Percentiles rank a stretch among this genome's conserved stretches.
Conservation (phyloP, 2,888 invertebrate species). For the Perithous albicinctus region DNA sequence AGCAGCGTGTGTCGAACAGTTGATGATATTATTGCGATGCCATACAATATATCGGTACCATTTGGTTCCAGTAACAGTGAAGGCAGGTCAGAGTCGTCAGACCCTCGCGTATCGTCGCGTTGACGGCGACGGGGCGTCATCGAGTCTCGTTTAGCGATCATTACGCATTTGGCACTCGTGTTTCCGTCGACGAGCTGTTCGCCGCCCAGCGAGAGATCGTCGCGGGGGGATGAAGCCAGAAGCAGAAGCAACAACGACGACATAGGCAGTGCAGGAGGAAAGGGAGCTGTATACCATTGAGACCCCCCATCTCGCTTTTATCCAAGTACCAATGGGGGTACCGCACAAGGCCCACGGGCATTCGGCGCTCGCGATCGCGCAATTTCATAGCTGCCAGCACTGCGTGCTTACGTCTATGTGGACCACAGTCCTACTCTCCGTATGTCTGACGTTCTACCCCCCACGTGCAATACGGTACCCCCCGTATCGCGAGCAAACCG, state of each 20-base stretch:
- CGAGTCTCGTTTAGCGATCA: conserved; percentile 78
- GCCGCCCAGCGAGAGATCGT: conserved; percentile 74
- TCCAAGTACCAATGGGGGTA: conserved; percentile 79
- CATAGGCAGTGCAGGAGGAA: conserved; percentile 41
- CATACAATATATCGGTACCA: background rate
- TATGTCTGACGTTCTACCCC: conserved; percentile 80
- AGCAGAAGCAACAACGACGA: conserved; percentile 26
- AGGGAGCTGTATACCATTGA: conserved; percentile 50
- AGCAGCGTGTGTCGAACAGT: background rate
- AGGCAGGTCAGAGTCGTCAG: conserved; percentile 13
- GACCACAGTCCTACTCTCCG: conserved; percentile 75
- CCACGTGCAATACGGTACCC: conserved; percentile 77
- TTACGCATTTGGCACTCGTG: conserved; percentile 82
- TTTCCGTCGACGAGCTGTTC: conserved; percentile 78
- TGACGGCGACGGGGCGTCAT: conserved; percentile 49
- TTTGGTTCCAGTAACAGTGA: conserved; percentile 5
- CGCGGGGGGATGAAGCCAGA: conserved; percentile 33
- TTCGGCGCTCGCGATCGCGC: conserved; percentile 69
- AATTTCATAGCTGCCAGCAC: conserved; percentile 60
- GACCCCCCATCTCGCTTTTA: conserved; percentile 84
- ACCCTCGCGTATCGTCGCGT: background rate
- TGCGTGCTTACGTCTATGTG: conserved; percentile 74
- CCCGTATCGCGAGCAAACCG: conserved; percentile 70
- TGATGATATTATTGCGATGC: background rate
- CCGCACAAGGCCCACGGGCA: conserved; percentile 72